Conservation (phyloP, 2,888 invertebrate species). For the Caenorhabditis sp. region DNA sequence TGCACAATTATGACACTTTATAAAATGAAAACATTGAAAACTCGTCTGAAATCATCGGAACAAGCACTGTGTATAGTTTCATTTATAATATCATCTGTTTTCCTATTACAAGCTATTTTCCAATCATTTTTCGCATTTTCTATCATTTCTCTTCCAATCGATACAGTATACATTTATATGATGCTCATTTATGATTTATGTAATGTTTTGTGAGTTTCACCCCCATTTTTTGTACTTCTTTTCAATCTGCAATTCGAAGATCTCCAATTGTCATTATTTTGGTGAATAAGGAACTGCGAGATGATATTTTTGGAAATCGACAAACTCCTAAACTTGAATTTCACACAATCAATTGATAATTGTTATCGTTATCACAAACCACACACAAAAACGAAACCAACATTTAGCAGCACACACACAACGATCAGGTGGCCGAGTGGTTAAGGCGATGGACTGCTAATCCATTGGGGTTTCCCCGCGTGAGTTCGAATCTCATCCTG, state of each 20-base stretch:
- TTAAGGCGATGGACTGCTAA: conserved; percentile 71
- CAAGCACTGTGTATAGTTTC: conserved; percentile 22
- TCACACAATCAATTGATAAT: not conserved
- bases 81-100: conserved; percentile 12
- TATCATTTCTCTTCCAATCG: not conserved
- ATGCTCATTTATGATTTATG: not conserved
- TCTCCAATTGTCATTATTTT: conserved; percentile 17
- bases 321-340: not conserved
- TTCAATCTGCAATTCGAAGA: conserved; percentile 17
- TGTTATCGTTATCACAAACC: too few relatives aligned
- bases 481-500: conserved; percentile 63
- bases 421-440: conserved; percentile 70
- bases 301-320: conserved; percentile 6
- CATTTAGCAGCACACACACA: not conserved
- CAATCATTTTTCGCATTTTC: conserved; percentile 19
- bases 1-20: conserved; percentile 18
- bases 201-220: conserved; percentile 3
- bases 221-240: too few relatives aligned
- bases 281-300: conserved; percentile 3
- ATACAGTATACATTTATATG: not conserved
- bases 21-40: conserved; percentile 26
- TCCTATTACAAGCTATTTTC: conserved; percentile 11
- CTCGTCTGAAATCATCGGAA: conserved; percentile 26
- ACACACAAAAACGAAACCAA: not conserved
- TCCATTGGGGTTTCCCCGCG: conserved; percentile 69